Conservation (phyloP, 2,888 invertebrate genomes). For the Caenorhabditis angaria region DNA sequence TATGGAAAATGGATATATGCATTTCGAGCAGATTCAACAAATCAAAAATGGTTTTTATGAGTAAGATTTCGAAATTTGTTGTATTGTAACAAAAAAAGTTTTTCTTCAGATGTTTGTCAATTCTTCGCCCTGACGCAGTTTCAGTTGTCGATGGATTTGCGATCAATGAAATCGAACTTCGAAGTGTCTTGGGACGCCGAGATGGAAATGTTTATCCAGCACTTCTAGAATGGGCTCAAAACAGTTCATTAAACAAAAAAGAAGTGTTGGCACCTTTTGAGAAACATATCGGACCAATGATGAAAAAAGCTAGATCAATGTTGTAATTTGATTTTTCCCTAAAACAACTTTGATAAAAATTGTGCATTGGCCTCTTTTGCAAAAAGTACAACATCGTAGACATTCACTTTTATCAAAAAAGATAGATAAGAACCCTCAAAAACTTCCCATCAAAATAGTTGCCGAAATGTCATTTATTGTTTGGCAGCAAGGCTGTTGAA, state of each 20-base stretch:
- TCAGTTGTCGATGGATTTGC: constrained; percentile 91
- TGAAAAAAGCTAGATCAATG: neutral
- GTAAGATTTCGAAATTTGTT: constrained; percentile 1
- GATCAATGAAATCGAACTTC: constrained; percentile 73
- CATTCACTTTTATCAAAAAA: no score
- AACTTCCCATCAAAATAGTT: no score
- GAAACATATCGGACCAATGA: neutral
- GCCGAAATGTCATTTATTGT: no score
- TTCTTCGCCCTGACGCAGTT: constrained; percentile 85
- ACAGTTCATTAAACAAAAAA: constrained; percentile 33
- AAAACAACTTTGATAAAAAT: no score
- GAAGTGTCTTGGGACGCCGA: constrained; percentile 69
- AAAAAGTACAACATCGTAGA: no score
- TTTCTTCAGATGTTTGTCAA: constrained; percentile 74
- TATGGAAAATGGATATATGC: constrained; percentile 59
- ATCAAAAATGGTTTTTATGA: constrained; percentile 49
- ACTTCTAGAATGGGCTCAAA: constrained; percentile 66
- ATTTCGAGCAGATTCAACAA: constrained; percentile 48
- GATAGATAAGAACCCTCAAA: no score
- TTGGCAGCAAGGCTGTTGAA: no score
- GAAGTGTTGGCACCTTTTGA: constrained; percentile 21
- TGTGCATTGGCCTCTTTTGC: no score
- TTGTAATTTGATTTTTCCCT: neutral
- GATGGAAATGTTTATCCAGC: constrained; percentile 73
- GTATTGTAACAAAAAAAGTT: neutral